Percentiles rank a stretch among this genome's conserved stretches.
These are phyloP conservation scores for Rostratula benghalensis DNA, from an alignment of 2,113 vertebrate genomes.

Conservation along the genomic window DNA sequence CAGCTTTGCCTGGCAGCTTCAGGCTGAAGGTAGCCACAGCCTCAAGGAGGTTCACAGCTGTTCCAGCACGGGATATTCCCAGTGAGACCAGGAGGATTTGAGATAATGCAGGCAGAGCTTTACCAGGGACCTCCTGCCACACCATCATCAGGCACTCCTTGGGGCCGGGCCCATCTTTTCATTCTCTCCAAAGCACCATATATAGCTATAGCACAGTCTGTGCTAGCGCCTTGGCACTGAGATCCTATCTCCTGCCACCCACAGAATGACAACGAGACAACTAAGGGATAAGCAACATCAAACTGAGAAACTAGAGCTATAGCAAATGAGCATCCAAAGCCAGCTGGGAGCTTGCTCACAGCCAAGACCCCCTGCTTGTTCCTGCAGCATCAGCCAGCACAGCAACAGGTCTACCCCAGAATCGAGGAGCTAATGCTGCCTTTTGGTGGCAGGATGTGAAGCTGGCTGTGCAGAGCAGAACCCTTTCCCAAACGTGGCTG, in stretches of 20 bases:
- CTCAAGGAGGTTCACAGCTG: neutral
- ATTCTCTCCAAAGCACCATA: neutral
- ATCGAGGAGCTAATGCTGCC: neutral
- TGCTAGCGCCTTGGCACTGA: neutral
- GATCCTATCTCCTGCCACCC: neutral
- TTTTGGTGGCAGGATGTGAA: neutral
- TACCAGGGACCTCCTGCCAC: neutral
- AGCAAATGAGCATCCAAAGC: conserved; percentile 25
- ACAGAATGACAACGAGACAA: conserved; percentile 9
- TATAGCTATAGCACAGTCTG: neutral
- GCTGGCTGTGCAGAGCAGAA: neutral
- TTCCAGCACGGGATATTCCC: neutral
- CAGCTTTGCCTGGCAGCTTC: neutral
- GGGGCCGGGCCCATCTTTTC: neutral
- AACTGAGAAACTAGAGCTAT: neutral
- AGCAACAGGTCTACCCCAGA: neutral
- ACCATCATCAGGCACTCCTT: neutral
- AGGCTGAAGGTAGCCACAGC: neutral
- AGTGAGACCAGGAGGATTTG: neutral
- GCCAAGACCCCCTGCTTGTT: neutral
- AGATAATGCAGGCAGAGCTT: neutral
- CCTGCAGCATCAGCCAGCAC: neutral
- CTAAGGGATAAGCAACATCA: neutral
- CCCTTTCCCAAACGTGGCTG: accelerated
- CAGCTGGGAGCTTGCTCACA: neutral